phyloP scores from a whole-genome alignment of 1,140 invertebrate species.

The Psix sp. region DNA sequence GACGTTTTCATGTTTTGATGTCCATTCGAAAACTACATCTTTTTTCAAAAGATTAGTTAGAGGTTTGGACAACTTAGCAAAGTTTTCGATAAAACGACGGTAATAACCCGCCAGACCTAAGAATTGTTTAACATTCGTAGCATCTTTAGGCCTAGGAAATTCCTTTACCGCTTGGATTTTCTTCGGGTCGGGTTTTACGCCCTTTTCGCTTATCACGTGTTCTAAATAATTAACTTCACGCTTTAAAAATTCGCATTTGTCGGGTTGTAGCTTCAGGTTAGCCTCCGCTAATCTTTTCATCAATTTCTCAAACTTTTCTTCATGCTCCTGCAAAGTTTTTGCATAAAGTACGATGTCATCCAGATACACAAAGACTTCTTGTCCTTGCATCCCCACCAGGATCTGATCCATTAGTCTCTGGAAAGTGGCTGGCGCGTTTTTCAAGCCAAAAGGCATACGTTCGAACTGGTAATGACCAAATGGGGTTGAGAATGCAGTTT shows the following conservation, averaged over 20 bases:
- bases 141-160: conserved; percentile 3
- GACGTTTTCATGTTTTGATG: not conserved
- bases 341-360: conserved; percentile 11
- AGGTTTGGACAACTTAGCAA: not conserved
- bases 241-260: conserved; percentile 6
- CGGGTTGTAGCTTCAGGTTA: not conserved
- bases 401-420: conserved; percentile 10
- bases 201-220: conserved; percentile 9
- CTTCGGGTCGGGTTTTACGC: conserved; percentile 2
- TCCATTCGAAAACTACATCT: not conserved
- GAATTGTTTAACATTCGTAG: not conserved
- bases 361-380: conserved; percentile 2
- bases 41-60: not conserved
- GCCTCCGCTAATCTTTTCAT: not conserved
- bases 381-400: conserved; percentile 1
- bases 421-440: conserved; percentile 8
- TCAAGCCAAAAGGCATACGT: conserved; percentile 13
- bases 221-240: conserved; percentile 1
- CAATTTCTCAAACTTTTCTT: not conserved
- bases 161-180: not conserved
- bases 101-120: conserved; percentile 2
- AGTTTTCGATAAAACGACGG: not conserved
- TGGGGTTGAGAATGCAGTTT: conserved; percentile 8
- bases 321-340: not conserved
- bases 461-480: conserved; percentile 7